Base-by-base conservation (phyloP, 2,888 invertebrate genomes). In the Rhagonycha fulva region DNA sequence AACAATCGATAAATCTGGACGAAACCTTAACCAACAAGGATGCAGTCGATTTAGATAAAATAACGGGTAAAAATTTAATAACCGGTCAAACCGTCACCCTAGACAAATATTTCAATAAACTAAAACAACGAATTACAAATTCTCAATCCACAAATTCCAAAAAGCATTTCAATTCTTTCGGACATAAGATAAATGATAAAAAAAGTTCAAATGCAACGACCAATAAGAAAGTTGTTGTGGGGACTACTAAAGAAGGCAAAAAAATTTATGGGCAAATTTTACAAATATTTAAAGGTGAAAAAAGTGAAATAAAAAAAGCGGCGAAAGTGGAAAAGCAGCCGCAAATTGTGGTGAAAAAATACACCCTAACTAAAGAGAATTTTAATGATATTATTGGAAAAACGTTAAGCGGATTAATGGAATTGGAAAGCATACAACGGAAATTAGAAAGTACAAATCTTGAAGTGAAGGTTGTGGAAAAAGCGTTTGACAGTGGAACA, bases 401-500 rank as follows among this genome's bases (percentile, higher is more conserved):
- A 70, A 87, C 85, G 1, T 76, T 87, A 32, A 75, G 80, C 0
- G 85, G 85, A 4, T 79, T 87, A 14, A 86, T 86, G 84, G 83
- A 83, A 14, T 82, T 86, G 81, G 84, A 85, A 12, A 82, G 81
- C 7, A 81, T 87, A 2, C 82, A 82, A 47, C 84, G 84, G 67
- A 85, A 85, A 74, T 75, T 87, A 32, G 32, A 66, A 14, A 74
- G 79, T 60, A 81, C 76, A 68, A 81, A 81, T 32, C 72, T 85
- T 24, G 76, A 81, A 10, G 82, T 85, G 1, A 83, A 81, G 72
- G 74, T 83, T 9, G 75, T 81, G 2, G 82, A 82, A 62, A 83
- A 80, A 47, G 71, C 61, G 3, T 78, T 76, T 10, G 76, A 77
- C 12, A 72, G 70, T n/a, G 72, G 71, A 3, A 73, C 24, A 11